Percentiles rank a stretch among this genome's conserved stretches.
phyloP scores from a whole-genome alignment of 2,888 invertebrate species.

The Trimorus sp. region DNA sequence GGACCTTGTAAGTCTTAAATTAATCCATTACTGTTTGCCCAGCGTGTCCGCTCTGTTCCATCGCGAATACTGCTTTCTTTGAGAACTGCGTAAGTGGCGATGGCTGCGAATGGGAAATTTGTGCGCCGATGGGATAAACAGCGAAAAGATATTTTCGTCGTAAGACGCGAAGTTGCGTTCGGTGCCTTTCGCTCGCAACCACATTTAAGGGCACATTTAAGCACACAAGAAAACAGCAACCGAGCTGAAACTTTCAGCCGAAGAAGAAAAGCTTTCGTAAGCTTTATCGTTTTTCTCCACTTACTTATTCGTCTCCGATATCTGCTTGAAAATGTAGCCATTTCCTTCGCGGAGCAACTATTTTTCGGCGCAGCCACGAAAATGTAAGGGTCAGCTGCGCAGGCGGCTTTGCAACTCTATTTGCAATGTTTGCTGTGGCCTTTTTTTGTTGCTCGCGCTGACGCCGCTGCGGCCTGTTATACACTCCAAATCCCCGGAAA shows the following conservation, averaged over 20 bases:
- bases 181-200: conserved; percentile 21
- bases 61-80: neutral
- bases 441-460: conserved; percentile 15
- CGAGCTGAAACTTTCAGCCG: conserved; percentile 4
- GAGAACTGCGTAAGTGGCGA: neutral
- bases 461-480: conserved; percentile 19
- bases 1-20: too few species aligned
- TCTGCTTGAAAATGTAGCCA: conserved; percentile 31
- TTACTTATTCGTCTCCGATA: conserved; percentile 49
- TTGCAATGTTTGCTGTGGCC: conserved; percentile 24
- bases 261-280: conserved; percentile 26
- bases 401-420: conserved; percentile 34
- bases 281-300: conserved; percentile 43
- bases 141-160: conserved; percentile 24
- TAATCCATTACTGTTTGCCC: neutral
- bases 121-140: conserved; percentile 15
- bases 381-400: conserved; percentile 37
- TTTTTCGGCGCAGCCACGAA: conserved; percentile 28
- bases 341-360: conserved; percentile 35
- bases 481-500: conserved; percentile 22
- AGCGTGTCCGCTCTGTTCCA: neutral
- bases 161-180: conserved; percentile 35
- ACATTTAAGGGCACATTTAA: conserved; percentile 17
- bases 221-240: conserved; percentile 22
- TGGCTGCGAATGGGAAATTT: conserved; percentile 21